Evolutionary conservation across 2,113 vertebrate species (phyloP).

Genomic region (Rhizomys pruinosus): DNA sequence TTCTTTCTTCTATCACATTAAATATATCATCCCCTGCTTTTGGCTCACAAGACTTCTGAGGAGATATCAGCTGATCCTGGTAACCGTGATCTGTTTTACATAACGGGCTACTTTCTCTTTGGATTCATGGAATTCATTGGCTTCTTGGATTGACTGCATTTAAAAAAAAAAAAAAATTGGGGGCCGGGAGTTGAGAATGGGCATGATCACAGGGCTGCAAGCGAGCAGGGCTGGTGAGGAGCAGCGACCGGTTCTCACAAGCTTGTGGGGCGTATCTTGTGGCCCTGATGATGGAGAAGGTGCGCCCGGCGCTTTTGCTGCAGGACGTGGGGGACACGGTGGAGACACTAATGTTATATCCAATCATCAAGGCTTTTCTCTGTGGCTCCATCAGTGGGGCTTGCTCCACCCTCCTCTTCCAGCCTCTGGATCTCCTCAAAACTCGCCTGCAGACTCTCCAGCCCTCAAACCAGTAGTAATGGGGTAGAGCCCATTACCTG

Average conservation of each 20-base stretch:
- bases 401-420: constrained; percentile 96
- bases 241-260: too few species aligned
- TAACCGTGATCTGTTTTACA: too few species aligned
- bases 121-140: background rate
- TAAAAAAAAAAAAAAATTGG: too few species aligned
- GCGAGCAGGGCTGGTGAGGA: too few species aligned
- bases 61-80: background rate
- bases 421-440: constrained; percentile 96
- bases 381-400: constrained; percentile 97
- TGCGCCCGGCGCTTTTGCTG: too few species aligned
- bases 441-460: constrained; percentile 94
- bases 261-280: too few species aligned
- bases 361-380: constrained; percentile 94
- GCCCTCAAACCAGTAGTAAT: constrained; percentile 74
- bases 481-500: constrained; percentile 74
- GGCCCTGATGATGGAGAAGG: too few species aligned
- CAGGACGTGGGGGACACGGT: too few species aligned
- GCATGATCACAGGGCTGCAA: too few species aligned
- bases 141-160: background rate
- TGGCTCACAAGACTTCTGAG: background rate
- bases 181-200: too few species aligned
- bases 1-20: too few species aligned
- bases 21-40: background rate
- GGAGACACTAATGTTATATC: too few species aligned
- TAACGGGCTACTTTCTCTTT: background rate